phyloP scores from a whole-genome alignment of 2,888 invertebrate genomes.

The Penaeus monodon region DNA sequence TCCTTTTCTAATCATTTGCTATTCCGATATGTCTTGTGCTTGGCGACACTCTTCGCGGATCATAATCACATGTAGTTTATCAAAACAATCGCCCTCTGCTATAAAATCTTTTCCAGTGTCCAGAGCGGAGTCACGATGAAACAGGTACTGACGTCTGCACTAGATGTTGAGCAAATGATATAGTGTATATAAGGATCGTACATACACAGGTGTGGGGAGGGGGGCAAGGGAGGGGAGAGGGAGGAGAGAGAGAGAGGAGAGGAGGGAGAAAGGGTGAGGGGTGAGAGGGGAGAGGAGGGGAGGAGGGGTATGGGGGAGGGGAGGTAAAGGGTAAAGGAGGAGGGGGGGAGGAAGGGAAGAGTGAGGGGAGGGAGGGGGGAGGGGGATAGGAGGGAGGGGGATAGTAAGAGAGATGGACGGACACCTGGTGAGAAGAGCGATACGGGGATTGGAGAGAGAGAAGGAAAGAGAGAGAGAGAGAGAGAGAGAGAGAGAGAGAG shows the following conservation, averaged over 20 bases:
- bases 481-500: slow-evolving; percentile 1
- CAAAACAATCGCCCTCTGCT: no score
- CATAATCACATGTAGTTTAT: no score
- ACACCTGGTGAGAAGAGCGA: not conserved
- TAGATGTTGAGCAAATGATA: no score
- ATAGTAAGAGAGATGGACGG: not conserved
- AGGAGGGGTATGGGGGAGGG: not conserved
- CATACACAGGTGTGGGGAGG: not conserved
- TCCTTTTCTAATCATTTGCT: no score
- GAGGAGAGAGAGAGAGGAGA: not conserved
- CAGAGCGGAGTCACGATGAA: no score
- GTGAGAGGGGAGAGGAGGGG: not conserved
- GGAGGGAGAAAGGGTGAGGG: not conserved
- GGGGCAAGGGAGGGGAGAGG: not conserved
- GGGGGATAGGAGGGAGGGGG: not conserved
- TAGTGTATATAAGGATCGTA: no score
- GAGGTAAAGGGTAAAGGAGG: no score
- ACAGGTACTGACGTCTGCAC: no score
- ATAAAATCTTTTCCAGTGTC: no score
- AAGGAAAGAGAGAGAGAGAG: slow-evolving; percentile 10
- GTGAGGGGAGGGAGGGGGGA: not conserved
- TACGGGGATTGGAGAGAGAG: not conserved
- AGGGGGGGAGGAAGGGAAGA: not conserved
- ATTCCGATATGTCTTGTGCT: no score
- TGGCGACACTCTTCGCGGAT: no score